Conservation (phyloP, 2,888 invertebrate genomes). For the Capitulum mitella region DNA sequence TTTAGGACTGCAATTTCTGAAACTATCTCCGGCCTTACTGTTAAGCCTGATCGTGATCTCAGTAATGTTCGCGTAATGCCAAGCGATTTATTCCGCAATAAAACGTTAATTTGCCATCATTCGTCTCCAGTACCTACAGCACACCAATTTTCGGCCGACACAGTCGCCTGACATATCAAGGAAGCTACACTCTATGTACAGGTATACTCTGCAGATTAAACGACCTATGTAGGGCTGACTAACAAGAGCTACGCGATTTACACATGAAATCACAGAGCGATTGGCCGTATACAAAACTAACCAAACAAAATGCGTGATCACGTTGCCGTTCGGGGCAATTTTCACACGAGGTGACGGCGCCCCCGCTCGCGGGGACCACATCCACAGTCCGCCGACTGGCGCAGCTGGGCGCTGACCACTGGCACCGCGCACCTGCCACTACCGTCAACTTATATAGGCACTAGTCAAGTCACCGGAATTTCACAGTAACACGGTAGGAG, state of each 20-base stretch:
- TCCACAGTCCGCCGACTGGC: background rate
- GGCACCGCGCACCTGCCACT: conserved; percentile 2
- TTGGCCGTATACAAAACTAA: conserved; percentile 17
- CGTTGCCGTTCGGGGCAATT: conserved; percentile 2
- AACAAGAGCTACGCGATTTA: conserved; percentile 19
- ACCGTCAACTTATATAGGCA: conserved; percentile 15
- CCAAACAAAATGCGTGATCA: conserved; percentile 24
- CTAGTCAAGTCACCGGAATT: conserved; percentile 24
- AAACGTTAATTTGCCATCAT: conserved; percentile 20
- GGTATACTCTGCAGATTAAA: conserved; percentile 11
- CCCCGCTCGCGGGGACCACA: no score
- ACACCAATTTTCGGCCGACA: background rate
- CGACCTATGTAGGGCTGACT: background rate
- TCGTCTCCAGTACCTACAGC: background rate
- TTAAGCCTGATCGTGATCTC: no score
- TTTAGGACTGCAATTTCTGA: no score
- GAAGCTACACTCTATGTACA: conserved; percentile 22
- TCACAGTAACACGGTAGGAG: conserved; percentile 15
- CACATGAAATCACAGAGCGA: conserved; percentile 15
- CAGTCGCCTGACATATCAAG: background rate
- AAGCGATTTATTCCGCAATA: conserved; percentile 23
- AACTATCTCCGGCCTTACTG: no score
- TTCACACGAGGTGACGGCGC: background rate
- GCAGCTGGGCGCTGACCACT: background rate
- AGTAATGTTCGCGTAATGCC: background rate